phyloP scores from a whole-genome alignment of 2,797 vertebrate species.

The Cirrhinus molitorella region DNA sequence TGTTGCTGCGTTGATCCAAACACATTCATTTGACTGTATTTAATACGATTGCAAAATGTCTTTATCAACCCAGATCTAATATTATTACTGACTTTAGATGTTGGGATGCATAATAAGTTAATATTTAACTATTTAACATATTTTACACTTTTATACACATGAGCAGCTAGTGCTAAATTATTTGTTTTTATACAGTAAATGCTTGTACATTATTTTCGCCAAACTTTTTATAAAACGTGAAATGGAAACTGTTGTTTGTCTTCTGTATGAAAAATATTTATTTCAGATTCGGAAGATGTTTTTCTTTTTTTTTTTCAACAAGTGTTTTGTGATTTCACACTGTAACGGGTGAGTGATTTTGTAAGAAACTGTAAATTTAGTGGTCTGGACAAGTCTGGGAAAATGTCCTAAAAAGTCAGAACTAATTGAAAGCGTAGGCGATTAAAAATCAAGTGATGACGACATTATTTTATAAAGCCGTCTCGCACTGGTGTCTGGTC shows the following conservation, averaged over 20 bases:
- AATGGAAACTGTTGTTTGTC: not conserved
- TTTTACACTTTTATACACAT: conserved; percentile 20
- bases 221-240: conserved; percentile 16
- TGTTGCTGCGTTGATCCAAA: not conserved
- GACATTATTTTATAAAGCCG: not conserved
- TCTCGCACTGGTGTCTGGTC: not conserved
- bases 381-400: not conserved
- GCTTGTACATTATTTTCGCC: not conserved
- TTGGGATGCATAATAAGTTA: conserved; percentile 2
- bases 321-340: not conserved
- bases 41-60: conserved; percentile 3
- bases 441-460: not conserved
- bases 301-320: not conserved
- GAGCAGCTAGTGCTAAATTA: conserved; percentile 30
- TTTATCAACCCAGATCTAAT: not conserved
- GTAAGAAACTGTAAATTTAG: not conserved
- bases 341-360: not conserved
- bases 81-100: not conserved
- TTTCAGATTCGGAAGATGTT: not conserved
- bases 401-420: not conserved
- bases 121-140: conserved; percentile 49
- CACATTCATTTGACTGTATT: conserved; percentile 6
- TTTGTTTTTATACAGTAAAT: conserved; percentile 17
- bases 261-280: not conserved
- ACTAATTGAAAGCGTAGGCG: not conserved